These are phyloP conservation scores for Platycheirus albimanus DNA, from an alignment of 2,888 invertebrate species.

Conservation along the genomic window DNA sequence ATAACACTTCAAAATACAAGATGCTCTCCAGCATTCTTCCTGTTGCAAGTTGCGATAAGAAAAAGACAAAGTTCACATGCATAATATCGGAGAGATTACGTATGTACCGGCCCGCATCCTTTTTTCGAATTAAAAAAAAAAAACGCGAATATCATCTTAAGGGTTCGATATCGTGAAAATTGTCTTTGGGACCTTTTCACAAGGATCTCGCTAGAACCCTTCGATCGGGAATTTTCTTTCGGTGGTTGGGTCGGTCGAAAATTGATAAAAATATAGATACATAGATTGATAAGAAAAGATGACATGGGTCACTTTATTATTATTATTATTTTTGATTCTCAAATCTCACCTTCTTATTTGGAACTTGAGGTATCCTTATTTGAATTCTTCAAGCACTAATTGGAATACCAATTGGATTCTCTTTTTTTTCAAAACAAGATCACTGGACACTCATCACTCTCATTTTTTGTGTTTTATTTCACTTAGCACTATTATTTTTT, in stretches of 20 bases:
- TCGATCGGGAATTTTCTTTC: constrained; percentile 14
- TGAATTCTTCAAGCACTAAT: constrained; percentile 30
- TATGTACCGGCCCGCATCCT: constrained; percentile 50
- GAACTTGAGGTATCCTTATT: constrained; percentile 57
- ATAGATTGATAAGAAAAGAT: constrained; percentile 18
- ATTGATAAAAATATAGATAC: constrained; percentile 17
- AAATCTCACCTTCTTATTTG: constrained; percentile 60
- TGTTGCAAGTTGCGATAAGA: constrained; percentile 24
- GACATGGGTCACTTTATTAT: constrained; percentile 61
- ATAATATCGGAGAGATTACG: background rate
- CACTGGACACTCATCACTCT: constrained; percentile 40
- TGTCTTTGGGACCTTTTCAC: constrained; percentile 3
- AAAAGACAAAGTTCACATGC: constrained; percentile 54
- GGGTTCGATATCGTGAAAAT: constrained; percentile 56
- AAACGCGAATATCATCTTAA: constrained; percentile 49
- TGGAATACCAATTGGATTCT: constrained; percentile 35
- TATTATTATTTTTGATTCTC: too few species aligned
- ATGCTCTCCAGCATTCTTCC: background rate
- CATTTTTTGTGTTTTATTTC: constrained; percentile 43
- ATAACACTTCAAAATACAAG: background rate
- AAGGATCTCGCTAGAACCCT: constrained; percentile 41
- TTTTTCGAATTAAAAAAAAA: background rate
- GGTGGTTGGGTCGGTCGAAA: background rate
- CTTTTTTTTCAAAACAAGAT: background rate
- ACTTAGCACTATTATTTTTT: constrained; percentile 38